Evolutionary conservation across 2,888 invertebrate species (phyloP).

Genomic region (Operophtera brumata): DNA sequence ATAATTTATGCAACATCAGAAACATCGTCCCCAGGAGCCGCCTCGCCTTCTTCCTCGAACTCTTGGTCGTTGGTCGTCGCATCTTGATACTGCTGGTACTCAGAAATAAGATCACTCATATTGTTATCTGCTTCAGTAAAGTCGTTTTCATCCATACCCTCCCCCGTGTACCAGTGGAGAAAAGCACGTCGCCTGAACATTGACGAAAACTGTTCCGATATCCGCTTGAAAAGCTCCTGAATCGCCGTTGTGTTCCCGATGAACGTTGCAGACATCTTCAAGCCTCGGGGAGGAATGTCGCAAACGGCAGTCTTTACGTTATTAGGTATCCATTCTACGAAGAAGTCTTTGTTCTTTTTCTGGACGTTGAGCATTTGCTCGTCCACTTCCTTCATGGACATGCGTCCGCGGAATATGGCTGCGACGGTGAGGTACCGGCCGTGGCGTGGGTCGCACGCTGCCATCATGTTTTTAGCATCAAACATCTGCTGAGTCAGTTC

Average conservation of each 20-base stretch:
- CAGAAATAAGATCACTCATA: slow-evolving; percentile 92
- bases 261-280: slow-evolving; percentile 93
- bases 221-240: slow-evolving; percentile 92
- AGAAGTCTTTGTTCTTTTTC: slow-evolving; percentile 87
- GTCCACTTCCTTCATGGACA: slow-evolving; percentile 96
- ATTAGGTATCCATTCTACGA: slow-evolving; percentile 90
- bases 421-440: slow-evolving; percentile 94
- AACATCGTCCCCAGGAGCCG: slow-evolving; percentile 47
- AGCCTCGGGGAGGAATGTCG: slow-evolving; percentile 86
- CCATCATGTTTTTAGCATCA: slow-evolving; percentile 98
- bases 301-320: slow-evolving; percentile 90
- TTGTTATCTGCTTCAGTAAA: slow-evolving; percentile 97
- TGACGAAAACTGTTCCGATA: slow-evolving; percentile 90
- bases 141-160: slow-evolving; percentile 97
- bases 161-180: slow-evolving; percentile 97
- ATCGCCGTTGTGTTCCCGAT: slow-evolving; percentile 92
- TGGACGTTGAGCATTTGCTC: slow-evolving; percentile 90
- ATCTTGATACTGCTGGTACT: slow-evolving; percentile 96
- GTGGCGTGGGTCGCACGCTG: slow-evolving; percentile 94
- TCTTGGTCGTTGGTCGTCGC: slow-evolving; percentile 91
- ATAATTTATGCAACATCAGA: slow-evolving; percentile 27
- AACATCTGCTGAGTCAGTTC: slow-evolving; percentile 95
- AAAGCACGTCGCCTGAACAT: slow-evolving; percentile 98
- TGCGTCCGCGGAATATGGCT: slow-evolving; percentile 91
- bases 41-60: slow-evolving; percentile 80